Base-by-base conservation (phyloP, 92 coral and sea anemone genomes). In the Scolanthus callimorphus region DNA sequence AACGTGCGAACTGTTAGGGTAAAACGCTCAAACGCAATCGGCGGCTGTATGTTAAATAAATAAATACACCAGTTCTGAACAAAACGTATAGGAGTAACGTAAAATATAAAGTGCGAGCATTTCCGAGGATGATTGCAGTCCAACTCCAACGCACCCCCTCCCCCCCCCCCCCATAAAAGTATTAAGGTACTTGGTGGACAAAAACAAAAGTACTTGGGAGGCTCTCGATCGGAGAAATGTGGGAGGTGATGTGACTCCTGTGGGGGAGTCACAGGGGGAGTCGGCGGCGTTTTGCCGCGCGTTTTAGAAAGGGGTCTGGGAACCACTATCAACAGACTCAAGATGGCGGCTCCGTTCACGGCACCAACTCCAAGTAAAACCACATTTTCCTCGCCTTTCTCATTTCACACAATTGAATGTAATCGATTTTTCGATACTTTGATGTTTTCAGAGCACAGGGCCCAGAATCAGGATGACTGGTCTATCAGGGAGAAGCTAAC, bases 381-480 rank as follows among this genome's bases (percentile, higher is more conserved):
- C 29, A 20, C 19, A 11, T 0, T 46, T 11, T 8, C 26, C 23
- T 37, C 2, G 8, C 25, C 44, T 20, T 60, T 28, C 11, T 11
- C 10, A 39, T 38, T 54, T 53, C 17, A 8, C 4, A 21, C 27
- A 20, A 10, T 22, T 2, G 23, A 51, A 17, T 34, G 11, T 11
- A 4, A 34, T 15, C 15, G 41, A 34, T 34, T 34, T 6, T 6
- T 6, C 41, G 15, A 6, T 6, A 6, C 15, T 34, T 34, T 6
- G 41, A 6, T 6, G 21, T 13, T 52, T 39, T 17, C 31, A 83
- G 90, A 88, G 51, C 90, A 83, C 51, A 83, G 85, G 64, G 60
- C 70, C 31, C 67, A 69, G 52, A 27, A 76, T 27, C 85, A 84
- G 63, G 99, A 94, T 26, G 99, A 94, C 20, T 94, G 99, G 99